Percentiles rank a stretch among this genome's conserved stretches.
phyloP scores from a whole-genome alignment of 2,888 invertebrate genomes.

The Cephus runcator region DNA sequence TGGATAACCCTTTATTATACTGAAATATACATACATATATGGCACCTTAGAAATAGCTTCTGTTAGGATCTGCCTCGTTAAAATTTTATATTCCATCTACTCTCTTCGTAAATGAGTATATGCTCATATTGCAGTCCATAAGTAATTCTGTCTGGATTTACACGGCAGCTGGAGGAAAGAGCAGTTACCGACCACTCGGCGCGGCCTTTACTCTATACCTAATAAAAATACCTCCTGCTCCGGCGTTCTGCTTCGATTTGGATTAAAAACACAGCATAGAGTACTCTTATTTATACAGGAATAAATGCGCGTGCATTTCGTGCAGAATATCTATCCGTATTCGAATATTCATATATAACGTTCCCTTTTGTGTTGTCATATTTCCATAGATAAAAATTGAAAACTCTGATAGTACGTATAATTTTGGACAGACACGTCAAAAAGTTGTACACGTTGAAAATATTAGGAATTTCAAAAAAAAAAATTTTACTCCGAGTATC shows the following conservation, averaged over 20 bases:
- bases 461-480: background rate
- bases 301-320: background rate
- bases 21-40: background rate
- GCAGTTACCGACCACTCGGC: background rate
- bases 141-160: background rate
- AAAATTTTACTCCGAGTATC: background rate
- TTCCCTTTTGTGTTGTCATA: background rate
- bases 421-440: background rate
- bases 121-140: background rate
- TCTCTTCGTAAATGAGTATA: background rate
- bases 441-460: background rate
- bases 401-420: too few species aligned
- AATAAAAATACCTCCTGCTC: background rate
- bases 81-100: background rate
- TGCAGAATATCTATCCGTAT: background rate
- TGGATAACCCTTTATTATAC: too few species aligned
- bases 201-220: background rate
- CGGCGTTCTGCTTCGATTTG: background rate
- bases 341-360: background rate
- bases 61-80: background rate
- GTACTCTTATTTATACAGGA: background rate
- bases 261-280: background rate
- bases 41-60: background rate
- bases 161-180: background rate
- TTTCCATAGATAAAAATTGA: background rate